Conservation (phyloP, 1,140 invertebrate genomes). For the Anthonomus grandis region DNA sequence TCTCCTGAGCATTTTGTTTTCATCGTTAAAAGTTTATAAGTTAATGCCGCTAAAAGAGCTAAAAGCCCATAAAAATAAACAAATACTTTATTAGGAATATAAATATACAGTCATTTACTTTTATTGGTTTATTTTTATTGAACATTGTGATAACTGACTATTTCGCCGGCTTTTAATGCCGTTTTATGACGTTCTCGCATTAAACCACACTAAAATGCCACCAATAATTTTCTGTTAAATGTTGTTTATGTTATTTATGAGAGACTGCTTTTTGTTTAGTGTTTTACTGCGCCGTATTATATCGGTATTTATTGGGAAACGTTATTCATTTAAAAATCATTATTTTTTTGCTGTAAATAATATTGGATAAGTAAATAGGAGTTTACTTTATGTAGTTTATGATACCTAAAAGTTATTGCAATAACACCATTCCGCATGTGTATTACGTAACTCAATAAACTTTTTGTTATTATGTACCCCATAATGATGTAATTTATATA, state of each 20-base stretch:
- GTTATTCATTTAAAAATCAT: no score
- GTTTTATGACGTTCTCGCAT: constrained; percentile 18
- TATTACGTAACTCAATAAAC: no score
- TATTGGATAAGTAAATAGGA: no score
- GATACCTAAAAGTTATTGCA: no score
- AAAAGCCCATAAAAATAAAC: constrained; percentile 29
- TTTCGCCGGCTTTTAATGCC: constrained; percentile 20
- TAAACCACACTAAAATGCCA: constrained; percentile 8
- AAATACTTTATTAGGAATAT: constrained; percentile 29
- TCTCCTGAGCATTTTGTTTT: constrained; percentile 8
- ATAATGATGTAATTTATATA: no score
- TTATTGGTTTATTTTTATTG: constrained; percentile 30
- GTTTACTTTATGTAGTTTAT: no score
- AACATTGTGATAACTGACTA: constrained; percentile 27
- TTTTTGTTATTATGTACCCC: no score
- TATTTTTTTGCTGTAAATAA: no score
- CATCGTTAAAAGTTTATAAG: constrained; percentile 26
- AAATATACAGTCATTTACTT: constrained; percentile 25
- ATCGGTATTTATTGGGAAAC: no score
- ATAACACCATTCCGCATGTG: no score
- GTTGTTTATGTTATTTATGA: neutral
- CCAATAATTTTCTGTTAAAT: neutral
- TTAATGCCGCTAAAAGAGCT: constrained; percentile 27
- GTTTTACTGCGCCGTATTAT: no score
- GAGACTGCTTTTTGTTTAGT: neutral